These are phyloP conservation scores for Eudemis profundana DNA, from an alignment of 2,888 invertebrate genomes.

Conservation along the genomic window DNA sequence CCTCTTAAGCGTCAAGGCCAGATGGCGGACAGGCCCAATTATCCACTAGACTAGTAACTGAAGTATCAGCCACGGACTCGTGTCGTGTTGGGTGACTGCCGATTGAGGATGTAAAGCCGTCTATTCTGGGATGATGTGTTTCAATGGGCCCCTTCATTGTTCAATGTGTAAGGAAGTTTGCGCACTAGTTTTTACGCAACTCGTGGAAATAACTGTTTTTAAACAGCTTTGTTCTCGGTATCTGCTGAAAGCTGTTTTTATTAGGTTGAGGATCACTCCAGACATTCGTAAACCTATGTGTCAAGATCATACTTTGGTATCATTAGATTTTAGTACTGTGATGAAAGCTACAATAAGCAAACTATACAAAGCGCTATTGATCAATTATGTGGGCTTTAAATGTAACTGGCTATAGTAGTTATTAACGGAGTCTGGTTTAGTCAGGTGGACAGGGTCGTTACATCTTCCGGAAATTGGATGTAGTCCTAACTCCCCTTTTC, in stretches of 20 bases:
- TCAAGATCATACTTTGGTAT: too few species aligned
- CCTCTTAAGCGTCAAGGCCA: conserved; percentile 55
- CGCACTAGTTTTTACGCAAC: conserved; percentile 14
- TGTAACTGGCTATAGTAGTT: too few species aligned
- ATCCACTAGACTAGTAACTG: too few species aligned
- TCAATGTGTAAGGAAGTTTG: conserved; percentile 26
- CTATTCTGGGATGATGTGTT: conserved; percentile 37
- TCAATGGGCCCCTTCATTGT: conserved; percentile 24
- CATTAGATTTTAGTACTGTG: too few species aligned
- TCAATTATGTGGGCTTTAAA: too few species aligned
- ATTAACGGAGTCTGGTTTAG: background rate
- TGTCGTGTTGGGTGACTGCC: conserved; percentile 50
- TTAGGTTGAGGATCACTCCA: too few species aligned
- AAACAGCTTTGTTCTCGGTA: too few species aligned
- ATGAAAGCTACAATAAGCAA: too few species aligned
- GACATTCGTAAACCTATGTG: too few species aligned
- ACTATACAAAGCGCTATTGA: too few species aligned
- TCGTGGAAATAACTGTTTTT: background rate
- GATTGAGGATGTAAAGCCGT: conserved; percentile 50
- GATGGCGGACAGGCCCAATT: conserved; percentile 60
- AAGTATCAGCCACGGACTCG: conserved; percentile 49
- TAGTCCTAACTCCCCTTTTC: conserved; percentile 2
- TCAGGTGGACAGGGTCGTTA: background rate
- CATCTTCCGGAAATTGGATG: conserved; percentile 28
- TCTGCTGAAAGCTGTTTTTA: too few species aligned